Evolutionary conservation across 1,140 invertebrate genomes (phyloP), one percentile per base, ranked within the genome.

Genomic region (Microplitis demolitor): DNA sequence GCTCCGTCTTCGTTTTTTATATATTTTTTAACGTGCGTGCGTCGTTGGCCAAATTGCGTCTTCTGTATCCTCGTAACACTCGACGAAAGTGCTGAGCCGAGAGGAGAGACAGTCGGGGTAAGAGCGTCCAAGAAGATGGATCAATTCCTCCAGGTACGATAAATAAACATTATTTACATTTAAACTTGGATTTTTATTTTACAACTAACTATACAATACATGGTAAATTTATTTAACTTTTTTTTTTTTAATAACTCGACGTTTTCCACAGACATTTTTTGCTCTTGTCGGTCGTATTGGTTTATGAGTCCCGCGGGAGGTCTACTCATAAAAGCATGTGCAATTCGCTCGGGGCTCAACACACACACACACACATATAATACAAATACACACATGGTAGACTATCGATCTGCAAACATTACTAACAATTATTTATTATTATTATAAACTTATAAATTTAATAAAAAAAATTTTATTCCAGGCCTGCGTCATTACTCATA

Each of bases 21-120:
- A 35, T 61, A 13, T 33, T 63, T 66, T 45, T 66, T 39, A 24
- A 6, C 45, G 16, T 45, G 63, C 37, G 63, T 66, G 63, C 63
- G 35, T 62, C 60, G 60, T 62, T 62, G 31, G 63, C 34, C 45
- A 45, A 66, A 66, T 45, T 66, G 63, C 63, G 63, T 51, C 37
- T 58, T 58, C 56, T 33, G 56, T 24, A 58, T 58, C 56, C 37
- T 45, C 63, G 34, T 31, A 66, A 45, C 37, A 45, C 39, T 66
- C 63, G 37, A 51, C 56, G 24, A 58, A 58, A 58, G 56, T 58
- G 31, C 16, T 58, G 6, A 45, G 39, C 39, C 39, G 39, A 45
- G 39, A 45, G 5, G 4, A 35, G 4, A 35, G 60, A 61, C 60
- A 66, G 37, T 66, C 39, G n/a, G 16, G 37, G n/a, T 5, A 62